Base-by-base conservation (phyloP, 2,888 invertebrate species). In the Exephanes ischioxanthus region DNA sequence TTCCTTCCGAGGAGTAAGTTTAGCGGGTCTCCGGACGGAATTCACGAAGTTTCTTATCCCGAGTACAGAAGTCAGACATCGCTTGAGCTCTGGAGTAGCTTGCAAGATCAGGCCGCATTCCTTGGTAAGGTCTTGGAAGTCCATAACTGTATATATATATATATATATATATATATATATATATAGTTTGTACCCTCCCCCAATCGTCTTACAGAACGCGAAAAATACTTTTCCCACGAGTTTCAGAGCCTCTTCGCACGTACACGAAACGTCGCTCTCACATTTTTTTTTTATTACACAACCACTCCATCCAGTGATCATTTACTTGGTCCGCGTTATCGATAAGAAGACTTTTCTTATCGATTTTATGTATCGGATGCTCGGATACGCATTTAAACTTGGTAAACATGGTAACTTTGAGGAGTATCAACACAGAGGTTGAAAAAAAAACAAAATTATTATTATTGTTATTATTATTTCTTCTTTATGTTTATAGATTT, bases 31-130 rank as follows among this genome's bases (percentile, higher is more conserved):
- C 68, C 33, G 45, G 55, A 5, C n/a, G 67, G 67, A 77, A 77
- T 77, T 77, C 26, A 55, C 67, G 22, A 58, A 77, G 77, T 77
- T 77, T 68, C 77, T 77, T 77, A 67, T 67, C 67, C 67, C 55
- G 55, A 66, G 71, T 33, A 37, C 53, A 26, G 19, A 77, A 77
- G 77, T 77, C 67, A 26, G 55, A 51, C 55, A 6, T 55, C 53
- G 53, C 53, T 51, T 53, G 37, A 37, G n/a, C 33, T 67, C 55
- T 55, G 71, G 71, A 55, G 71, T 55, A 33, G 55, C 37, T 33
- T 9, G 33, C n/a, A 37, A 37, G 19, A 71, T 71, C 71, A 33
- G 55, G 14, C 71, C 30, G 55, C 71, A 71, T 71, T 71, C 55
- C 55, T 71, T 53, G 55, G 71, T 19, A 33, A 37, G 37, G 55